A percentile compares a stretch with the other conserved stretches of the same genome.
Evolutionary conservation across 2,113 vertebrate genomes (phyloP).

Genomic region (Eretmochelys imbricata): DNA sequence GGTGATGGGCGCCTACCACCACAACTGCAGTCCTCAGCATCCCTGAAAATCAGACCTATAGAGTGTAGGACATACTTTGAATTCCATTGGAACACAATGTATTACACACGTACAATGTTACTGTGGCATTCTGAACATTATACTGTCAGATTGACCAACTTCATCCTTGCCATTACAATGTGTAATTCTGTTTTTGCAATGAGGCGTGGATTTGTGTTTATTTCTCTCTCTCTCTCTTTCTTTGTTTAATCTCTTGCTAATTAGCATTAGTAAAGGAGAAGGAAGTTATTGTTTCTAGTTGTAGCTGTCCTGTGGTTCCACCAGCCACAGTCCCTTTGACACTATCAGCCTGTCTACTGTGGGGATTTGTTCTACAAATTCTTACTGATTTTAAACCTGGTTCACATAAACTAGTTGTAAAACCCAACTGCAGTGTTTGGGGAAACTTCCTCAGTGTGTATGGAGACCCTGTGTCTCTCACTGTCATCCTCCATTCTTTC

Average conservation of each 20-base stretch:
- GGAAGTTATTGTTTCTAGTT: not conserved
- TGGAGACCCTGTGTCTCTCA: not conserved
- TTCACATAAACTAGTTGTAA: not conserved
- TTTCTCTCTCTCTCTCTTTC: not conserved
- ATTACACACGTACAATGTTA: not conserved
- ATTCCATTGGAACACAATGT: not conserved
- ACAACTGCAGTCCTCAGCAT: too few relatives aligned
- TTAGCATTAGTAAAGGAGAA: not conserved
- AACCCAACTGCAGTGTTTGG: not conserved
- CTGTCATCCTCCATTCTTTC: not conserved
- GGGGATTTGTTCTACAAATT: not conserved
- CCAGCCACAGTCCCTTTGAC: not conserved
- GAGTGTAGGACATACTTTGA: too few relatives aligned
- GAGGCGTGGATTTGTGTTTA: not conserved
- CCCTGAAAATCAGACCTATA: too few relatives aligned
- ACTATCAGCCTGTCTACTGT: not conserved
- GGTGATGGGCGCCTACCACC: too few relatives aligned
- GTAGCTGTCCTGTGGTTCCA: not conserved
- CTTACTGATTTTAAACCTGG: not conserved
- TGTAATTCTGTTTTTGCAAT: not conserved
- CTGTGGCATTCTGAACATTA: not conserved
- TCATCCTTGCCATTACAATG: not conserved
- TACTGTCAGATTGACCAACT: not conserved
- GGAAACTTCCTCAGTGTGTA: not conserved
- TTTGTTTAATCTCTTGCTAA: not conserved